Percentiles rank a stretch among this genome's conserved stretches.
phyloP scores from a whole-genome alignment of 2,113 vertebrate genomes.

The Zosterops hypoxanthus region DNA sequence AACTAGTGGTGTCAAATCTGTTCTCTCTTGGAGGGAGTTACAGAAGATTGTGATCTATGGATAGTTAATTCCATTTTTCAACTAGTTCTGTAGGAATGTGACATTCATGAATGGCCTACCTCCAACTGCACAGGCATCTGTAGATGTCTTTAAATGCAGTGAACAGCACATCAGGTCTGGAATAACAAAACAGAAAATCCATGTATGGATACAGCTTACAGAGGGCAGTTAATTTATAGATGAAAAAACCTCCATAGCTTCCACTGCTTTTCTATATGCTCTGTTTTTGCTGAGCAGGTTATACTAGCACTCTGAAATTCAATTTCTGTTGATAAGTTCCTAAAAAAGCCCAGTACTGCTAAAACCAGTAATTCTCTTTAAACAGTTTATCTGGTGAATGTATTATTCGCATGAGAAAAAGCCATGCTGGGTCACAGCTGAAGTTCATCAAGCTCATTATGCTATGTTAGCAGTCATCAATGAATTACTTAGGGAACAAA shows the following conservation, averaged over 20 bases:
- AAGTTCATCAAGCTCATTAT: background rate
- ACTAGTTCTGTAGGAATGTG: background rate
- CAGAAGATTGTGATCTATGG: background rate
- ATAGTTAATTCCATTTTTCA: background rate
- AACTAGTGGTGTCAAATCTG: background rate
- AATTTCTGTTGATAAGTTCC: background rate
- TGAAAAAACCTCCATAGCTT: background rate
- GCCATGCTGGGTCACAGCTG: background rate
- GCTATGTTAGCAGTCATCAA: background rate
- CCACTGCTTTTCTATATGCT: background rate
- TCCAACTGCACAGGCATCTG: background rate
- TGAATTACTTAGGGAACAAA: background rate
- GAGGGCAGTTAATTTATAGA: background rate
- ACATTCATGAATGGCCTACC: background rate
- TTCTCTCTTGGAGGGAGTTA: background rate
- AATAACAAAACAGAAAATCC: background rate
- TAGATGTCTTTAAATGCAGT: background rate
- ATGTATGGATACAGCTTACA: background rate
- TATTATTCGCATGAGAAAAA: background rate
- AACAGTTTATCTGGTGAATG: background rate
- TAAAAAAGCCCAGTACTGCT: background rate
- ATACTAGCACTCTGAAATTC: background rate
- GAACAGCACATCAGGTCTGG: background rate
- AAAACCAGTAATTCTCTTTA: background rate
- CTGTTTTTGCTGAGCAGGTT: background rate